Evolutionary conservation across 2,888 invertebrate genomes (phyloP), one percentile per base, ranked within the genome.

Genomic region (Cheilosia variabilis): DNA sequence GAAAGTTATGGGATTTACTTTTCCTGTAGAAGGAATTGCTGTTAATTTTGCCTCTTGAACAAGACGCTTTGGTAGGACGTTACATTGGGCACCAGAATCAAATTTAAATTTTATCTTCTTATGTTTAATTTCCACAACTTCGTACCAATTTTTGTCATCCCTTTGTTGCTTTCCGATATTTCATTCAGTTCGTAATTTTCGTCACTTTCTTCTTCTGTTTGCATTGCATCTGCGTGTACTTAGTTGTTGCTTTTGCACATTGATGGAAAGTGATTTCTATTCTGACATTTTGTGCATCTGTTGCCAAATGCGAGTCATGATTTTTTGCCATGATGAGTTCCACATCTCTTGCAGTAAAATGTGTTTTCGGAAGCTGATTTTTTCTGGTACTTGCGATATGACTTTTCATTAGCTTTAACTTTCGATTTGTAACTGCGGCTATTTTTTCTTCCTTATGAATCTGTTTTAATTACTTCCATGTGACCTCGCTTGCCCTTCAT

Each of bases 31-130:
- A 47, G 52, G 24, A 10, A 13, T 31, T 5, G 62, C 24, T 37
- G 17, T 55, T 24, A 50, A 9, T n/a, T 53, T 34, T 2, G 52
- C 13, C 13, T 9, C 45, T 45, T 62, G 15, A n/a, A 43, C 24
- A 2, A 43, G 43, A 43, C 17, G 15, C 22, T 43, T 68, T 27
- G 57, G 57, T 22, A 69, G 15, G 4, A 69, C 79, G 22, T 79
- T 79, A 19, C 79, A 65, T 47, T 79, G 22, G 0, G 72, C 72
- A 9, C 79, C 79, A 1, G 65, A 65, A 15, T 72, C 72, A 4
- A 79, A 43, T 27, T 53, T 53, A 7, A 75, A 10, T 52, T 45
- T 65, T 19, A 65, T 57, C 10, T 27, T 55, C 17, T 31, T 63
- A 6, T 75, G 55, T 9, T 53, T 31, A 1, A 65, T 53, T 5